Conservation (phyloP, 2,888 invertebrate genomes). For the Helicoverpa assulta region DNA sequence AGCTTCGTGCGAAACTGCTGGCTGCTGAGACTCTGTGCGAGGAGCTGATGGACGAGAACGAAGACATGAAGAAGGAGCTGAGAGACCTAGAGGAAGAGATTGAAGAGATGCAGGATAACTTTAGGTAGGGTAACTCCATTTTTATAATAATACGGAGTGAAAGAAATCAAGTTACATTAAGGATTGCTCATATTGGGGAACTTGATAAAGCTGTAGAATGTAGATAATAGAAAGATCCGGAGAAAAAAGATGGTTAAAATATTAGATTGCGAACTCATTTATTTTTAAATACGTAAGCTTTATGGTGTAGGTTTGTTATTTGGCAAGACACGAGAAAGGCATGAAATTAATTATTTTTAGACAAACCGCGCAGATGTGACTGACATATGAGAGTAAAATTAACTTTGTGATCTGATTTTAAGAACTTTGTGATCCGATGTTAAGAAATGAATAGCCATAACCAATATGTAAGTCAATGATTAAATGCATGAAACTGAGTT, state of each 20-base stretch:
- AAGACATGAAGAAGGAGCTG: conserved; percentile 97
- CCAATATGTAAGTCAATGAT: not conserved
- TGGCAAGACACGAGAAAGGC: conserved; percentile 16
- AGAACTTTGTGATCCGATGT: conserved; percentile 11
- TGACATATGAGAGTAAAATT: conserved; percentile 35
- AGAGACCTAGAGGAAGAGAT: conserved; percentile 98
- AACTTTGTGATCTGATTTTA: conserved; percentile 11
- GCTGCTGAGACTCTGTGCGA: conserved; percentile 98
- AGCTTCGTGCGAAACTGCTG: conserved; percentile 94
- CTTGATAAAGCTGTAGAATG: no score
- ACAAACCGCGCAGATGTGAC: conserved; percentile 25
- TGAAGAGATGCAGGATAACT: conserved; percentile 99
- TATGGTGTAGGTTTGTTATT: not conserved
- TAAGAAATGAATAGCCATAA: not conserved
- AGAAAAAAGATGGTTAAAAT: no score
- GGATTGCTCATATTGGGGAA: no score
- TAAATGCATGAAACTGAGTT: conserved; percentile 18
- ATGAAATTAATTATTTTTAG: conserved; percentile 23
- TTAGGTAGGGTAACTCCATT: conserved; percentile 88
- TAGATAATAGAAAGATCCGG: no score
- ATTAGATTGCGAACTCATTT: no score
- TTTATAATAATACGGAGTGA: not conserved
- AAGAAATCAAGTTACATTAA: no score
- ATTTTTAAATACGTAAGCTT: not conserved
- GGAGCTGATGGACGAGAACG: conserved; percentile 98